Conservation (phyloP, 2,797 vertebrate genomes). For the Cirrhinus mrigala region DNA sequence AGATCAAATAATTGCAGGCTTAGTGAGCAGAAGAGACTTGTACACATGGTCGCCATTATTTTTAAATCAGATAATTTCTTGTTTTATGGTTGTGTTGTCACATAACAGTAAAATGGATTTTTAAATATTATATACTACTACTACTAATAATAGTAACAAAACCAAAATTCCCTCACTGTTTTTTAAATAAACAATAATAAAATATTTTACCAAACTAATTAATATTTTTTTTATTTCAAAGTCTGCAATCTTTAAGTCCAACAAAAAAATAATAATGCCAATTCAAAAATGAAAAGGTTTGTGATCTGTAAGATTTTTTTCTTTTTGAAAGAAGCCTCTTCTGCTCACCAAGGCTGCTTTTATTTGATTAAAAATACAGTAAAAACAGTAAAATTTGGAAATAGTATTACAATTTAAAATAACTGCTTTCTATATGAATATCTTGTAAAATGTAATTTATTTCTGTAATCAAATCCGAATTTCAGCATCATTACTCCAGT, state of each 20-base stretch:
- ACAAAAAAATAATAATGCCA: background rate
- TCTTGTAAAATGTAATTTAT: background rate
- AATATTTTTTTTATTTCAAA: background rate
- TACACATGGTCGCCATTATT: background rate
- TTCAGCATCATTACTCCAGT: background rate
- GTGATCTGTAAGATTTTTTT: too few relatives aligned
- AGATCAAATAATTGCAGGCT: too few relatives aligned
- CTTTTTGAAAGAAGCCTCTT: background rate
- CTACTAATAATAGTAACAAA: background rate
- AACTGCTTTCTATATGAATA: background rate
- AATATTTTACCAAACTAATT: background rate
- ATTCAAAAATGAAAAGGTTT: background rate
- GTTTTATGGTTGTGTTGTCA: background rate
- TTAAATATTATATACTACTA: background rate
- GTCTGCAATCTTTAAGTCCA: background rate
- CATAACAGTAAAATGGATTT: background rate
- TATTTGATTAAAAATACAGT: background rate
- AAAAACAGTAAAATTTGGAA: background rate
- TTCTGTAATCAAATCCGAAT: background rate
- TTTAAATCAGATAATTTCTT: background rate
- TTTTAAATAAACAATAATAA: background rate
- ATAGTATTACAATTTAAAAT: background rate
- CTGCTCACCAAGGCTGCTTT: background rate
- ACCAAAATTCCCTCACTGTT: too few relatives aligned
- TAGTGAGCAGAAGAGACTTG: too few relatives aligned